A percentile compares a stretch with the other conserved stretches of the same genome.
These are phyloP conservation scores for Megalurothrips usitatus DNA, from an alignment of 2,888 invertebrate genomes.

Conservation along the genomic window DNA sequence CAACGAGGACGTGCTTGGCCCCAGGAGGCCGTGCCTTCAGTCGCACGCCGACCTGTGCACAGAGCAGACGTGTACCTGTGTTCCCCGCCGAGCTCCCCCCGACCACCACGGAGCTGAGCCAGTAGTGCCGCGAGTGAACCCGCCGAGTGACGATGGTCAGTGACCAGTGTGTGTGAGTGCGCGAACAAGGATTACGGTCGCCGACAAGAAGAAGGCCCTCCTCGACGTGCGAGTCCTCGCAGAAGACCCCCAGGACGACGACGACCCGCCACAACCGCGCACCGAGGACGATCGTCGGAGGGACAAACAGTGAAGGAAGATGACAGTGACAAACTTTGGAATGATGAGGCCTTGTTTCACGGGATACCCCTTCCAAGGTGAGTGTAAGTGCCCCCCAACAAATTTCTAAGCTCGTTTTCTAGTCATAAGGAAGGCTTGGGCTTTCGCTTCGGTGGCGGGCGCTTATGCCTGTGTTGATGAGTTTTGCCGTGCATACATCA, in stretches of 20 bases:
- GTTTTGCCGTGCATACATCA: no score
- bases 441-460: no score
- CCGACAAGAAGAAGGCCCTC: neutral
- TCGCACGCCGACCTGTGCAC: neutral
- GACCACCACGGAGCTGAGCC: neutral
- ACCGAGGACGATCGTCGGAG: constrained; percentile 33
- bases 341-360: constrained; percentile 48
- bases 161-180: neutral
- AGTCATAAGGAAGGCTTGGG: no score
- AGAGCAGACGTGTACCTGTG: neutral
- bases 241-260: neutral
- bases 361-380: constrained; percentile 50
- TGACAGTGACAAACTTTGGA: constrained; percentile 46
- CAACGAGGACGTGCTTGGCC: neutral
- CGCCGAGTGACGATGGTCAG: neutral
- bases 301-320: constrained; percentile 40
- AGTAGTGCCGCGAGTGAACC: neutral
- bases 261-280: neutral
- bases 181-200: neutral
- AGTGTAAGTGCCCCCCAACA: constrained; percentile 31
- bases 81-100: neutral
- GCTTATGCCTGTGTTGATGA: no score
- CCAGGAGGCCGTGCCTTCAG: neutral
- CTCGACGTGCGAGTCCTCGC: no score
- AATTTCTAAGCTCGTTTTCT: neutral